Evolutionary conservation across 2,888 invertebrate genomes (phyloP).

Genomic region (Limenitis camilla): DNA sequence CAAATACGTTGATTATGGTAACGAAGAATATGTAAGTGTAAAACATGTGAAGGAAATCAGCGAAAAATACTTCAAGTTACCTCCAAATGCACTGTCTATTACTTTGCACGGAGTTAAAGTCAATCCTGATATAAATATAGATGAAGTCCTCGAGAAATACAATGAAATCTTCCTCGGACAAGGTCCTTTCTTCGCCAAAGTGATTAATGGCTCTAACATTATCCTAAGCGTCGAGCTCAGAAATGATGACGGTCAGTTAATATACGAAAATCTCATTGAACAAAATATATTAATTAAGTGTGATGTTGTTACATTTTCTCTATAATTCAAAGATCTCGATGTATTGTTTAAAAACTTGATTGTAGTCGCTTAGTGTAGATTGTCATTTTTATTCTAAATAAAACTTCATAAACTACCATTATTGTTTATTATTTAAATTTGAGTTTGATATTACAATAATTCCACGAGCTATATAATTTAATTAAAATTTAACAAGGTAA

Average conservation of each 20-base stretch:
- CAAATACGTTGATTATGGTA: constrained; percentile 85
- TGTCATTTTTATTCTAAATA: too few species aligned
- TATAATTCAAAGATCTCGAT: too few species aligned
- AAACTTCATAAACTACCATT: too few species aligned
- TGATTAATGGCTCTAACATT: constrained; percentile 33
- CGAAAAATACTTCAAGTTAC: constrained; percentile 63
- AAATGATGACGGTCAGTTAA: constrained; percentile 26
- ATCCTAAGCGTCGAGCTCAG: constrained; percentile 48
- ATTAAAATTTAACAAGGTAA: too few species aligned
- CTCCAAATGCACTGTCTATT: constrained; percentile 69
- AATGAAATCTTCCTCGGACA: constrained; percentile 45
- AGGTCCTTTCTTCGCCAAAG: constrained; percentile 47
- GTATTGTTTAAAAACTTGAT: too few species aligned
- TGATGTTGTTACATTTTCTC: too few species aligned
- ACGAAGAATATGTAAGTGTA: constrained; percentile 69
- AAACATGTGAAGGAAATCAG: constrained; percentile 65
- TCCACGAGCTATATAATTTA: too few species aligned
- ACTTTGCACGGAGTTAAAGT: constrained; percentile 52
- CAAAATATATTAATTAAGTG: constrained; percentile 29
- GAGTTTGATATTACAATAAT: too few species aligned
- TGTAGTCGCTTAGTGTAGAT: too few species aligned
- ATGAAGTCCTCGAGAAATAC: constrained; percentile 42
- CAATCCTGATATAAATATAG: constrained; percentile 44
- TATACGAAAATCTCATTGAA: constrained; percentile 45
- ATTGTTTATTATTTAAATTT: too few species aligned